Conservation (phyloP, 1,140 invertebrate genomes). For the Zaprionus ghesquierei region DNA sequence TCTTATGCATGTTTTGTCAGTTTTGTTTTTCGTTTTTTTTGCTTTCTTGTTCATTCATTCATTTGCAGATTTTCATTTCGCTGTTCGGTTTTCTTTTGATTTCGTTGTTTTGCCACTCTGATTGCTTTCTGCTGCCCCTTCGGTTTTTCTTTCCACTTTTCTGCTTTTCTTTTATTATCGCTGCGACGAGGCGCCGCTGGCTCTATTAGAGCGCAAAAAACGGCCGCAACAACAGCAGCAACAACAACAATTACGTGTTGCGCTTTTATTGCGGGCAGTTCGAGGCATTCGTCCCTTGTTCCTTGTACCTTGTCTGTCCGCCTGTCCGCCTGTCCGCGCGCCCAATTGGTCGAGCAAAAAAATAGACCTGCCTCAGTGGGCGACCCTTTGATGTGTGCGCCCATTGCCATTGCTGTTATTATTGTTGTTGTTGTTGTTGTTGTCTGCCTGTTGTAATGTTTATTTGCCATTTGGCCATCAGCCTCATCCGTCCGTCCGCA, state of each 20-base stretch:
- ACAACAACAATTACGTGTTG: constrained; percentile 71
- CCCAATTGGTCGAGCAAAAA: constrained; percentile 27
- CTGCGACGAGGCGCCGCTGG: not conserved
- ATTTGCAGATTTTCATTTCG: constrained; percentile 2
- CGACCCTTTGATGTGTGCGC: constrained; percentile 50
- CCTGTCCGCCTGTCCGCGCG: not conserved
- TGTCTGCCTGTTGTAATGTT: constrained; percentile 61
- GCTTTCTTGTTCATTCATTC: not conserved
- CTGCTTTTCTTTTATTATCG: constrained; percentile 4
- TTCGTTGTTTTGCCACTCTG: constrained; percentile 6
- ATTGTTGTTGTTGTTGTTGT: constrained; percentile 7
- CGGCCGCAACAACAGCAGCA: not conserved
- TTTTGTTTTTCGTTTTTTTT: not conserved
- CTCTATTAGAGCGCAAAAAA: constrained; percentile 10
- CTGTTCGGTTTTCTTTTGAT: not conserved
- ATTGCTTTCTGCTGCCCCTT: constrained; percentile 13
- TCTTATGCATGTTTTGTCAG: not conserved
- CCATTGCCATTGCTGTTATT: constrained; percentile 7
- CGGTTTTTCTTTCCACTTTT: not conserved
- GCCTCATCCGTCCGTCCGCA: constrained; percentile 28
- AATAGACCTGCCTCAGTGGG: constrained; percentile 32
- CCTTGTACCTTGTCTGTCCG: not conserved
- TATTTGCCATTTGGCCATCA: constrained; percentile 62
- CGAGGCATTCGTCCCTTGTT: not conserved
- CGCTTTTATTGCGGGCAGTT: constrained; percentile 60